Evolutionary conservation across 1,140 invertebrate genomes (phyloP), one percentile per base, ranked within the genome.

Genomic region (Idris sp.): DNA sequence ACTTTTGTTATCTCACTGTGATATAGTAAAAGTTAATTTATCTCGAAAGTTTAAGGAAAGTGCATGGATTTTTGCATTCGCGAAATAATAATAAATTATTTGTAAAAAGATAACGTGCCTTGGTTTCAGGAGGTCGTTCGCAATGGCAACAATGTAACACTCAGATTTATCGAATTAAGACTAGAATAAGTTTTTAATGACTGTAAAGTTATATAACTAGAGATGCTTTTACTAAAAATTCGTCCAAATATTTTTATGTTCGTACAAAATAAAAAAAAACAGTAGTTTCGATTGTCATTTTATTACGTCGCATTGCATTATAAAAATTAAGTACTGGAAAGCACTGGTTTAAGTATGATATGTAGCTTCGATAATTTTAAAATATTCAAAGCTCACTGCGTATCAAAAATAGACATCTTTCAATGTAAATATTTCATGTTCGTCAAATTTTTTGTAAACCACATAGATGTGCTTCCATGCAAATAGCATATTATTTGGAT

Each of bases 91-190:
- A 40, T 19, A 38, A 35, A 46, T 46, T 5, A 11, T 48, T 62
- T 48, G 36, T 18, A 56, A 62, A 7, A 49, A 72, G 56, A n/a
- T n/a, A 49, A 56, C 67, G 67, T 72, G 67, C 67, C 67, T 72
- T 72, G 67, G 67, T 72, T 72, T 72, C 68, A 64, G 43, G 31
- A 64, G n/a, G 49, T 51, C 53, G 30, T 65, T 56, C 49, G 54
- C 46, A 71, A 19, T 38, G 44, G 19, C 15, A 73, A 65, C 19
- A 62, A 22, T 46, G 40, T 53, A 59, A 59, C 43, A 44, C 18
- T 43, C 22, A 58, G 44, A 38, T 43, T 33, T 38, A 61, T 44
- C 38, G 14, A 40, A 48, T 4, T 72, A 72, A 44, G 35, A 46
- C n/a, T 59, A 69, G 46, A 33, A 44, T 58, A 68, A 59, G 53